These are phyloP conservation scores for Horisme vitalbata DNA, from an alignment of 2,888 invertebrate genomes.

Conservation along the genomic window DNA sequence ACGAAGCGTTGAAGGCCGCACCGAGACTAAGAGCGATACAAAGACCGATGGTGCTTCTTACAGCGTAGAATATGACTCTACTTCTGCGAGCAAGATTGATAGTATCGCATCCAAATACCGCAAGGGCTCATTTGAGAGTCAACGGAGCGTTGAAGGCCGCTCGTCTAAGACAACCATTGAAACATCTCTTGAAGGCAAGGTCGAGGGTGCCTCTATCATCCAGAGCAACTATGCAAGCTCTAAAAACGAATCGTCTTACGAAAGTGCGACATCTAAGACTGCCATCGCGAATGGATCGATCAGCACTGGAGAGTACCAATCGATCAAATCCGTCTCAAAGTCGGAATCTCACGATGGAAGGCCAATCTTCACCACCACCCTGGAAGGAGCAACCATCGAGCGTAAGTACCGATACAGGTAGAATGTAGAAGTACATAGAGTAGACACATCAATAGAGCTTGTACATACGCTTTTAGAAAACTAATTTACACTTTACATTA, in stretches of 20 bases:
- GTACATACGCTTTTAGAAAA: slow-evolving; percentile 77
- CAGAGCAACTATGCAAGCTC: slow-evolving; percentile 58
- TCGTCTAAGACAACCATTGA: slow-evolving; percentile 49
- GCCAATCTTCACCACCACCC: slow-evolving; percentile 88
- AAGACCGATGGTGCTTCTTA: slow-evolving; percentile 50
- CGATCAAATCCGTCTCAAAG: slow-evolving; percentile 49
- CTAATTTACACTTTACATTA: slow-evolving; percentile 75
- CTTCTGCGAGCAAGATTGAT: slow-evolving; percentile 43
- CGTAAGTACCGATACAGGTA: slow-evolving; percentile 84
- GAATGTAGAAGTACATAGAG: slow-evolving; percentile 33
- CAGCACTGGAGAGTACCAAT: slow-evolving; percentile 49
- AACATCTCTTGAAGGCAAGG: slow-evolving; percentile 50
- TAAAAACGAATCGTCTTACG: slow-evolving; percentile 55
- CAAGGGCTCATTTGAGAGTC: slow-evolving; percentile 15
- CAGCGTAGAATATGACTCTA: slow-evolving; percentile 33
- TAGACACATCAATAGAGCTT: slow-evolving; percentile 72
- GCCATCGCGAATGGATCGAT: slow-evolving; percentile 63
- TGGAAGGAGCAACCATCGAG: slow-evolving; percentile 90
- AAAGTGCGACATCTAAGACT: slow-evolving; percentile 62
- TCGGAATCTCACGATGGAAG: slow-evolving; percentile 79
- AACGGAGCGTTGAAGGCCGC: slow-evolving; percentile 37
- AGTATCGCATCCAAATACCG: slow-evolving; percentile 49
- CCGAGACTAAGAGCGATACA: slow-evolving; percentile 47
- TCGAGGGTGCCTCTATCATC: slow-evolving; percentile 53
- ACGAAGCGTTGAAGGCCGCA: slow-evolving; percentile 1